These are phyloP conservation scores for Homalodisca vitripennis DNA, from an alignment of 1,140 invertebrate species.

Conservation along the genomic window DNA sequence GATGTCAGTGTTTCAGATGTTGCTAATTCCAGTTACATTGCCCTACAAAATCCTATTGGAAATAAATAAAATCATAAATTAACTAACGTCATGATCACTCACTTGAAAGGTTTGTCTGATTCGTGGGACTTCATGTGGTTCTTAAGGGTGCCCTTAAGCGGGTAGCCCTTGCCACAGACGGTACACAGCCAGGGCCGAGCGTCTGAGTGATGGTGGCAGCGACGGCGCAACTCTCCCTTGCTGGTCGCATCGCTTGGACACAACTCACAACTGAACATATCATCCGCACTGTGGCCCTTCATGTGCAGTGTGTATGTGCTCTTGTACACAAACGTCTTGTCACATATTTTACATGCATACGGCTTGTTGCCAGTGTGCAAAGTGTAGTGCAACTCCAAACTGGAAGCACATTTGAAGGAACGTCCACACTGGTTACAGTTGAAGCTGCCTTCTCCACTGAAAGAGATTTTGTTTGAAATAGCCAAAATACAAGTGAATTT, in stretches of 20 bases:
- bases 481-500: too few species aligned
- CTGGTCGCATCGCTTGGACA: not conserved
- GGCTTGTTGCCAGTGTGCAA: conserved; percentile 72
- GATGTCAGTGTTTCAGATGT: too few species aligned
- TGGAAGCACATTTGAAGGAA: conserved; percentile 37
- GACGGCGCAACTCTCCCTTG: conserved; percentile 3
- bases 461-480: too few species aligned
- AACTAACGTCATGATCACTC: not conserved
- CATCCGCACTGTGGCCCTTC: conserved; percentile 21
- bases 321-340: conserved; percentile 76
- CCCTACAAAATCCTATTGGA: not conserved
- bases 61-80: not conserved
- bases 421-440: conserved; percentile 45
- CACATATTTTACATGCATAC: conserved; percentile 82
- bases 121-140: conserved; percentile 32
- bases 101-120: conserved; percentile 32
- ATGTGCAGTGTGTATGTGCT: conserved; percentile 45
- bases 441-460: conserved; percentile 35
- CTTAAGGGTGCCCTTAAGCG: conserved; percentile 29
- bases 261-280: conserved; percentile 23
- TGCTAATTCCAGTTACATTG: not conserved
- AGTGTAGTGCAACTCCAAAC: conserved; percentile 26
- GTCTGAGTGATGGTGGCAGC: conserved; percentile 20
- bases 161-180: conserved; percentile 31
- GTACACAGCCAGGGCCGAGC: conserved; percentile 31